phyloP scores from a whole-genome alignment of 2,888 invertebrate genomes.

The Harmothoe impar region DNA sequence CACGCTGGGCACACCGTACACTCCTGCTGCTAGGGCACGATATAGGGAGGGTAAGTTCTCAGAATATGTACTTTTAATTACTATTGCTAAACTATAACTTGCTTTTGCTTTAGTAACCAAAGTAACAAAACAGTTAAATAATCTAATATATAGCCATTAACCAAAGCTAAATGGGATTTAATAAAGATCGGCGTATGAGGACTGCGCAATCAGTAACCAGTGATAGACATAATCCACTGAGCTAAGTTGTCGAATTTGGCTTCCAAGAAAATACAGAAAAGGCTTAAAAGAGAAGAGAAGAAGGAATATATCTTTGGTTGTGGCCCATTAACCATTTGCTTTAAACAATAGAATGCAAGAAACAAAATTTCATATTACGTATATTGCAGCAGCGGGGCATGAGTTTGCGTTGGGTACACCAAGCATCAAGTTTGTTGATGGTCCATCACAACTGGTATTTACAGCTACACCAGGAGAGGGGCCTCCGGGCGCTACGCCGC shows the following conservation, averaged over 20 bases:
- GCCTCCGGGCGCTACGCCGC: conserved; percentile 9
- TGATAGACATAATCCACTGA: no score
- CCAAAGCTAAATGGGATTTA: no score
- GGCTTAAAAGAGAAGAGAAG: conserved; percentile 72
- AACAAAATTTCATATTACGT: conserved; percentile 24
- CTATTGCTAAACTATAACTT: no score
- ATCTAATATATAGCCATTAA: no score
- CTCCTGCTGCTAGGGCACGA: conserved; percentile 74
- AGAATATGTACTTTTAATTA: no score
- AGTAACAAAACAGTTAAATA: no score
- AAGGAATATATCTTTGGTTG: conserved; percentile 61
- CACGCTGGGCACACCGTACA: conserved; percentile 73
- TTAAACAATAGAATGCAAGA: not conserved
- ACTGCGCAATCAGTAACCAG: no score
- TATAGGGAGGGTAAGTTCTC: not conserved
- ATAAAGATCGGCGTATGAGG: no score
- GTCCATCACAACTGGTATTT: conserved; percentile 60
- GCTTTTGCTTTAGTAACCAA: no score
- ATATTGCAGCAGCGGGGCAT: conserved; percentile 53
- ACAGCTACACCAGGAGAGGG: conserved; percentile 57
- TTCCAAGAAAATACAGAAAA: not conserved
- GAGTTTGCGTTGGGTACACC: conserved; percentile 61
- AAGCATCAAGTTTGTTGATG: conserved; percentile 61
- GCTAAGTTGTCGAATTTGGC: no score
- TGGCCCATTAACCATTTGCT: no score